Base-by-base conservation (phyloP, 2,113 vertebrate genomes). In the Alligator sinensis region DNA sequence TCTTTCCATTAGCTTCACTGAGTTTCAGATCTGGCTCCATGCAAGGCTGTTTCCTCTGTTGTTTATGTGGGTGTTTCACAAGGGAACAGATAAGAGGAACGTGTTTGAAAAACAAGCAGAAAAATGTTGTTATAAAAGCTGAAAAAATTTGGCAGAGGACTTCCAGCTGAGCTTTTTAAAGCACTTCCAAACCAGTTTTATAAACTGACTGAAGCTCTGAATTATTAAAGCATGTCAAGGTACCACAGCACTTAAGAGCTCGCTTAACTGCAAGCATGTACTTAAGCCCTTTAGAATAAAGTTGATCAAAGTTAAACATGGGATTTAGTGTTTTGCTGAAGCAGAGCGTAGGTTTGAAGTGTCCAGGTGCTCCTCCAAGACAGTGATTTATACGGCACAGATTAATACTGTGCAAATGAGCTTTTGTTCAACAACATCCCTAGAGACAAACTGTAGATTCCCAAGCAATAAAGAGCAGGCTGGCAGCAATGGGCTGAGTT, bases 241-340 rank as follows among this genome's bases (percentile, higher is more conserved):
- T 66, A 34, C 4, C 0, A 2, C 59, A 17, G 4, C 2, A 16
- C 4, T 91, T 21, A 78, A 75, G 55, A 61, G 19, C 2, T 2
- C 0, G 58, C 77, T 80, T 72, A 93, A 55, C 28, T 30, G 30
- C 63, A 17, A 0, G 1, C n/a, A 15, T 0, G 0, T 12, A 18
- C 80, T 89, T 9, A 54, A 88, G 22, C 13, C 22, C 70, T 81
- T 86, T 77, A 18, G 25, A 82, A 64, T 75, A 25, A 81, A 91
- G 19, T 30, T 72, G 25, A 15, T 90, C 64, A 68, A 92, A 89
- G 68, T 0, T 3, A 91, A 38, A 86, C 13, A 30, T 0, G 0
- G 63, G 58, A 4, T 61, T 30, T 38, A n/a, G 27, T 3, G 15
- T 15, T 5, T 0, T 1, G 1, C 14, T 62, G 61, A 62, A 82